Evolutionary conservation across 2,113 vertebrate genomes (phyloP), one percentile per base, ranked within the genome.

Genomic region (Artemisiospiza belli): DNA sequence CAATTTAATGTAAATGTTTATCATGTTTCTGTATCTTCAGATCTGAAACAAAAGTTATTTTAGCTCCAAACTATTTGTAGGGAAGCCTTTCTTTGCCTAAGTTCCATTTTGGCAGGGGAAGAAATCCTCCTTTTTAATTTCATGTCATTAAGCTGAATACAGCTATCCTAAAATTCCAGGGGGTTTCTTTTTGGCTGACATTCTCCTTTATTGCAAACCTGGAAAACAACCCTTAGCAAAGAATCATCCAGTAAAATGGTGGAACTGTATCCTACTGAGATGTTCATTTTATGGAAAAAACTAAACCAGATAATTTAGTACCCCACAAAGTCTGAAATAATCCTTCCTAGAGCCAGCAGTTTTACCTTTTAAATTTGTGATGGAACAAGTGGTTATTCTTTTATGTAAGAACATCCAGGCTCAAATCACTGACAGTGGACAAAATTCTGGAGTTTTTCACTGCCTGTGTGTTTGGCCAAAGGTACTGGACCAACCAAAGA

Each of bases 1-100:
- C 90, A 89, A 75, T 69, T 96, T 93, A 90, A 92, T 92, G 43
- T 61, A 69, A 70, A 43, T 94, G 41, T 95, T 96, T 81, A 83
- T 89, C 4, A 0, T 57, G 41, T 63, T 96, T 85, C 77, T 95
- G 62, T 47, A 80, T 87, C 81, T 87, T 87, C 81, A 92, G 59
- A 73, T 58, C 49, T 61, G 37, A 83, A 95, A 89, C 19, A 13
- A 28, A 92, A 89, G 74, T 95, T 85, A 76, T 85, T 85, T 84
- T 82, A 83, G 58, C 46, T 83, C 22, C 54, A 85, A 41, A 79
- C 76, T 67, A 68, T 91, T 89, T 79, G 21, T 46, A 67, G 30
- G 39, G 43, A 91, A 94, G 51, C 4, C 12, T 87, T 80, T 83
- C 18, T 80, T 82, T 82, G 63, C 35, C 41, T 17, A n/a, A 69